Evolutionary conservation across 2,888 invertebrate genomes (phyloP), one percentile per base, ranked within the genome.

Genomic region (Drosophila stalkeri): DNA sequence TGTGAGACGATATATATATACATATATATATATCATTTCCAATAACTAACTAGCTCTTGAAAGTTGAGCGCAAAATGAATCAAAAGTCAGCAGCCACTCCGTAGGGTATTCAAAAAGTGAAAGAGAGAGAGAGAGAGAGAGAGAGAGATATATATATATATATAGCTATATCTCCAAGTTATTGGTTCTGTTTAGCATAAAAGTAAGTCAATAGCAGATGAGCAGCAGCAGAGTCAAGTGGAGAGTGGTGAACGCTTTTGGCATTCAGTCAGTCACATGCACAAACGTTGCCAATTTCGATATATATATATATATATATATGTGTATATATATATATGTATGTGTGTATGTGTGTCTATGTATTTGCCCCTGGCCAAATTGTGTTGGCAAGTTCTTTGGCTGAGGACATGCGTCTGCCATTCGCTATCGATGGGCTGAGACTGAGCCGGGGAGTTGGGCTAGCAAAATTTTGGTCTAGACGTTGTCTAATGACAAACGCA

Each of bases 401-500:
- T 51, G 35, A 68, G 56, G 64, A 65, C 49, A 68, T 72, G 68
- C 64, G 69, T 72, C 64, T 63, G 64, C 72, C 51, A 20, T 59
- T 39, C n/a, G 72, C 63, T 81, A 83, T 86, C 86, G 72, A 72
- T 85, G 88, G 41, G 63, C 61, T n/a, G 12, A 6, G n/a, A 23
- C n/a, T 1, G 18, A 7, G 1, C 2, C 51, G 47, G 65, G 49
- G 20, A 23, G 20, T 5, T 20, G 18, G 12, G 4, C 55, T 65
- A 54, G 47, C 55, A 63, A 75, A 81, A 69, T 59, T 82, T 82
- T 57, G 83, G 84, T 84, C 84, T 84, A 84, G 86, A 86, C 89
- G 72, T 72, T 68, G 75, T 76, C 80, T 86, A 89, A 89, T 89
- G 87, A 87, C 85, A 87, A 86, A 85, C 81, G 79, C 79, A 89